A percentile compares a stretch with the other conserved stretches of the same genome.
Conservation (phyloP, 2,888 invertebrate species). For the Platerodrilus igneus region DNA sequence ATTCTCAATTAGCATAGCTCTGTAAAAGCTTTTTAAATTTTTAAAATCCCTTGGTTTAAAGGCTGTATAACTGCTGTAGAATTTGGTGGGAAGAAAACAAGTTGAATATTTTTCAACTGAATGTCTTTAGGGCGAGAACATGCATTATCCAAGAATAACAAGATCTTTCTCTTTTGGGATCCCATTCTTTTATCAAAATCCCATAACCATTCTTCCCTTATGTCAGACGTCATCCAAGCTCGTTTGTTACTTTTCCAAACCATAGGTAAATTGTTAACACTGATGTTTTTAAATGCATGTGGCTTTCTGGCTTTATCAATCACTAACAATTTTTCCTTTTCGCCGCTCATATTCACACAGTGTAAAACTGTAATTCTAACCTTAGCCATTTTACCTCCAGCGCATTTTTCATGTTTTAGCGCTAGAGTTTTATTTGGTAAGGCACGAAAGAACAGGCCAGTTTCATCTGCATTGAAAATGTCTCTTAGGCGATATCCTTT, state of each 20-base stretch:
- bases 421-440: slow-evolving; percentile 28
- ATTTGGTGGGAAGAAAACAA: slow-evolving; percentile 20
- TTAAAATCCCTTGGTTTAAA: slow-evolving; percentile 17
- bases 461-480: slow-evolving; percentile 22
- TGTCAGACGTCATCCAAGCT: slow-evolving; percentile 22
- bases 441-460: slow-evolving; percentile 26
- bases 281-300: slow-evolving; percentile 7
- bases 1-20: slow-evolving; percentile 4
- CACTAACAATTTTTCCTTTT: slow-evolving; percentile 24
- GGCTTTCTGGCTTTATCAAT: slow-evolving; percentile 26
- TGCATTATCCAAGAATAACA: slow-evolving; percentile 19
- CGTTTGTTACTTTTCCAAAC: slow-evolving; percentile 27
- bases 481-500: slow-evolving; percentile 3
- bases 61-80: slow-evolving; percentile 18
- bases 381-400: slow-evolving; percentile 28
- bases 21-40: slow-evolving; percentile 14
- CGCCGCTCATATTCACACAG: slow-evolving; percentile 26
- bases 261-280: slow-evolving; percentile 28
- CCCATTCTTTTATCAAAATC: slow-evolving; percentile 15
- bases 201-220: slow-evolving; percentile 22
- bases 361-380: slow-evolving; percentile 28
- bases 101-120: slow-evolving; percentile 12
- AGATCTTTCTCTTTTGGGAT: slow-evolving; percentile 20
- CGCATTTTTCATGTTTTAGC: slow-evolving; percentile 28
- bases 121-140: slow-evolving; percentile 15